Conservation (phyloP, 2,888 invertebrate species). For the Ceraclea dissimilis region DNA sequence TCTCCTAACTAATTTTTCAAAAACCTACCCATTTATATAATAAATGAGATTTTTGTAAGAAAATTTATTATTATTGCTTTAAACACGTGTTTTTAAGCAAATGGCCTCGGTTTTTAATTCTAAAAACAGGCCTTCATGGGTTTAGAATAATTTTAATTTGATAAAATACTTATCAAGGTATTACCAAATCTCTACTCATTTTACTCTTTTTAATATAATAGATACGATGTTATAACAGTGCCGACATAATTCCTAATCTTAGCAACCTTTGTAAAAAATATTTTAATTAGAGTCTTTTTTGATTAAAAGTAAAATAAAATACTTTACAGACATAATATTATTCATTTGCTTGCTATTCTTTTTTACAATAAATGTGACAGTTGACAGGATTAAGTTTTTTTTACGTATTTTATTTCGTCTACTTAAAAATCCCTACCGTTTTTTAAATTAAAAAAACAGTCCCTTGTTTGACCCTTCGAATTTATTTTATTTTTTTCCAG, state of each 20-base stretch:
- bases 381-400: not conserved
- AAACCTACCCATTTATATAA: too few species aligned
- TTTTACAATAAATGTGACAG: not conserved
- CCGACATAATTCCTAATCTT: not conserved
- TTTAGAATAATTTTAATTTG: too few species aligned
- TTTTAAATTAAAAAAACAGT: constrained; percentile 34
- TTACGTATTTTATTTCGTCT: not conserved
- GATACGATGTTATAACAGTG: too few species aligned
- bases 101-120: too few species aligned
- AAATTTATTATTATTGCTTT: too few species aligned
- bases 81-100: too few species aligned
- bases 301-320: not conserved
- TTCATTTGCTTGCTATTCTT: not conserved
- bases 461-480: constrained; percentile 31
- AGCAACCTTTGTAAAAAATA: not conserved
- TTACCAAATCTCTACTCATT: too few species aligned
- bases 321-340: not conserved
- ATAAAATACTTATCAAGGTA: too few species aligned
- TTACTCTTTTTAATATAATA: too few species aligned
- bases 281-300: not conserved
- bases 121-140: too few species aligned
- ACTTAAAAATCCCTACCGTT: constrained; percentile 35
- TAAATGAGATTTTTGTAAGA: too few species aligned
- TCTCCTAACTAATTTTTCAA: too few species aligned
- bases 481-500: constrained; percentile 26